Percentiles rank a stretch among this genome's conserved stretches.
phyloP scores from a whole-genome alignment of 1,140 invertebrate species.

The Drosophila sp. region DNA sequence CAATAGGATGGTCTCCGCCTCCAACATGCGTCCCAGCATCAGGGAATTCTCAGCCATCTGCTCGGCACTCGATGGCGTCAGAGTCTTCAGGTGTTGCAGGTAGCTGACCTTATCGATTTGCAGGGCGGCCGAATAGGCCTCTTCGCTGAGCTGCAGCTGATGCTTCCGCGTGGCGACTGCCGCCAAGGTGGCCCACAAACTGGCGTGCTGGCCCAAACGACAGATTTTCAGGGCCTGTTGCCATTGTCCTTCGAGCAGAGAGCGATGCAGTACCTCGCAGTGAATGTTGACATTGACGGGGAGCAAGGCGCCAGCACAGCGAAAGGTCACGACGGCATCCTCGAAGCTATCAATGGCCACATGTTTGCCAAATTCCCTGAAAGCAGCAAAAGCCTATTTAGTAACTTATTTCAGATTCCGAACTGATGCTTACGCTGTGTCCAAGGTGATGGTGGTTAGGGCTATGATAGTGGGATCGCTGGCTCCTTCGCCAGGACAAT shows the following conservation, averaged over 20 bases:
- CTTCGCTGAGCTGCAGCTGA: conserved; percentile 92
- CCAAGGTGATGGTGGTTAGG: conserved; percentile 83
- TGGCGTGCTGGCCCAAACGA: conserved; percentile 86
- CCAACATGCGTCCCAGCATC: conserved; percentile 89
- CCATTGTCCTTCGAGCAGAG: conserved; percentile 76
- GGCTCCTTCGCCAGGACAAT: conserved; percentile 90
- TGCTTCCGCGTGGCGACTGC: conserved; percentile 91
- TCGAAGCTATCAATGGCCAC: conserved; percentile 91
- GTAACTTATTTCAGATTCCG: not conserved
- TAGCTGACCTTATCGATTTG: conserved; percentile 95
- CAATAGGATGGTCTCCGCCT: conserved; percentile 92
- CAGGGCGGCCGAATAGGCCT: conserved; percentile 94
- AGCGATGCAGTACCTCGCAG: conserved; percentile 76
- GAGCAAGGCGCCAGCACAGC: conserved; percentile 71
- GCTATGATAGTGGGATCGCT: conserved; percentile 89
- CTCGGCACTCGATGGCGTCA: conserved; percentile 84
- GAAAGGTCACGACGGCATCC: conserved; percentile 85
- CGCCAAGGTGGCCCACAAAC: conserved; percentile 94
- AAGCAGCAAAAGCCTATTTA: conserved; percentile 10
- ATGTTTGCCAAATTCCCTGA: conserved; percentile 85
- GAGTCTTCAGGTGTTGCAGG: conserved; percentile 90
- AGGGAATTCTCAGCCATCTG: conserved; percentile 92
- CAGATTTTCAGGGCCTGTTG: conserved; percentile 76
- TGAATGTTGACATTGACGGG: conserved; percentile 73
- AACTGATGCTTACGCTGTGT: conserved; percentile 86